Evolutionary conservation across 2,888 invertebrate species (phyloP).

Genomic region (Caenorhabditis plicata): DNA sequence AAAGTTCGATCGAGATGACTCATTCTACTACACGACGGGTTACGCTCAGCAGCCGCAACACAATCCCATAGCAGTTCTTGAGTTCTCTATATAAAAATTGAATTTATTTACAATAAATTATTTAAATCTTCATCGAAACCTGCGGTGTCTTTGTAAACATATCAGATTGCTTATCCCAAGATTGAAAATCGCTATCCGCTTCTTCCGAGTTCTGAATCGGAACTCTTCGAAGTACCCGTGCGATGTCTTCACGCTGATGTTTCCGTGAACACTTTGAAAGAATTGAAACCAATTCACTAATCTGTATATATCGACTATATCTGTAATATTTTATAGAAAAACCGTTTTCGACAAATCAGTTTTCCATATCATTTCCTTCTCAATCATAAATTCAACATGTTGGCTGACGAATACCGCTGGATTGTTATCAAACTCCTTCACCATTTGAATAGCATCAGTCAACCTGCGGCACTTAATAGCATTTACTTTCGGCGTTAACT

Average conservation of each 20-base stretch:
- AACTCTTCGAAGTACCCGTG: slow-evolving; percentile 3
- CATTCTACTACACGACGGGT: not conserved
- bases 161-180: slow-evolving; percentile 4
- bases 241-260: slow-evolving; percentile 1
- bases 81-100: too few relatives aligned
- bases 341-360: slow-evolving; percentile 14
- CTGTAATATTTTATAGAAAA: not conserved
- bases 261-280: slow-evolving; percentile 4
- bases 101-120: too few relatives aligned
- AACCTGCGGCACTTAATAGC: slow-evolving; percentile 6
- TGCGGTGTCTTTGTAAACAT: slow-evolving; percentile 9
- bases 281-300: slow-evolving; percentile 4
- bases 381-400: slow-evolving; percentile 13
- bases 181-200: slow-evolving; percentile 11
- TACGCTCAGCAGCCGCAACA: slow-evolving; percentile 3
- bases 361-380: slow-evolving; percentile 12
- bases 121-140: too few relatives aligned
- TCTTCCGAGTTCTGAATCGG: slow-evolving; percentile 10
- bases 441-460: slow-evolving; percentile 1
- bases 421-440: slow-evolving; percentile 4
- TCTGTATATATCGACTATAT: slow-evolving; percentile 1
- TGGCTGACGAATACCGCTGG: slow-evolving; percentile 2
- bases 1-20: slow-evolving; percentile 18
- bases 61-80: slow-evolving; percentile 21
- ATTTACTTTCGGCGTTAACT: not conserved